phyloP scores from a whole-genome alignment of 2,113 vertebrate species.

The Python bivittatus region DNA sequence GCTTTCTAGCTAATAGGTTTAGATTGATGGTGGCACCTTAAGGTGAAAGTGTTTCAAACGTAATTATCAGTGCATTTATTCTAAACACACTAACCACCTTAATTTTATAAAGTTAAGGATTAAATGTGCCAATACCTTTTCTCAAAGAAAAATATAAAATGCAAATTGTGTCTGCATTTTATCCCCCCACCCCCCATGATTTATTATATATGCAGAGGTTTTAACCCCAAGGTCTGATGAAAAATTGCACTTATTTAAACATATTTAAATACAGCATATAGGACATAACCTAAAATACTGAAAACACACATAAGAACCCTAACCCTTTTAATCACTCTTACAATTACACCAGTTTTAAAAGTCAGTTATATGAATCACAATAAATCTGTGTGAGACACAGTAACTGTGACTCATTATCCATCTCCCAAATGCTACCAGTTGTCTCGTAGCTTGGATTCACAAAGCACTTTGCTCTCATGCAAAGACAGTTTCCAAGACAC shows the following conservation, averaged over 20 bases:
- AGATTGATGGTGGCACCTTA: conserved; percentile 41
- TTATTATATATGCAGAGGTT: conserved; percentile 44
- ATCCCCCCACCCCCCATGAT: conserved; percentile 36
- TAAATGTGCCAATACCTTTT: conserved; percentile 38
- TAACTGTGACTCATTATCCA: conserved; percentile 34
- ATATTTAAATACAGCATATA: conserved; percentile 30
- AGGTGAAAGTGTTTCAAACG: conserved; percentile 48
- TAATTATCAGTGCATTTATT: conserved; percentile 55
- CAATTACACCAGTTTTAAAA: conserved; percentile 31
- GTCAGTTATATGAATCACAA: conserved; percentile 24
- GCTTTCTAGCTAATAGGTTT: conserved; percentile 35
- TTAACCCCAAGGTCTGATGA: conserved; percentile 36
- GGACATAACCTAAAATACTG: conserved; percentile 41
- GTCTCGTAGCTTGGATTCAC: conserved; percentile 44
- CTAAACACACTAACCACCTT: conserved; percentile 39
- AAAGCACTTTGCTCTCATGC: conserved; percentile 26
- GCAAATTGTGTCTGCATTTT: conserved; percentile 29
- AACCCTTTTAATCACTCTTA: conserved; percentile 34
- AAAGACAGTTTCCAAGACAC: conserved; percentile 16
- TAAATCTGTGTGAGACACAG: conserved; percentile 42
- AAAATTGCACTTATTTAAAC: conserved; percentile 56
- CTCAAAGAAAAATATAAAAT: conserved; percentile 9
- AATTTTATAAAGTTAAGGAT: conserved; percentile 40
- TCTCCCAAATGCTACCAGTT: conserved; percentile 24
- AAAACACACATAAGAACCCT: conserved; percentile 26